phyloP scores from a whole-genome alignment of 37 sponge, comb jelly and placozoan genomes.

The Aplysina aerophoba region DNA sequence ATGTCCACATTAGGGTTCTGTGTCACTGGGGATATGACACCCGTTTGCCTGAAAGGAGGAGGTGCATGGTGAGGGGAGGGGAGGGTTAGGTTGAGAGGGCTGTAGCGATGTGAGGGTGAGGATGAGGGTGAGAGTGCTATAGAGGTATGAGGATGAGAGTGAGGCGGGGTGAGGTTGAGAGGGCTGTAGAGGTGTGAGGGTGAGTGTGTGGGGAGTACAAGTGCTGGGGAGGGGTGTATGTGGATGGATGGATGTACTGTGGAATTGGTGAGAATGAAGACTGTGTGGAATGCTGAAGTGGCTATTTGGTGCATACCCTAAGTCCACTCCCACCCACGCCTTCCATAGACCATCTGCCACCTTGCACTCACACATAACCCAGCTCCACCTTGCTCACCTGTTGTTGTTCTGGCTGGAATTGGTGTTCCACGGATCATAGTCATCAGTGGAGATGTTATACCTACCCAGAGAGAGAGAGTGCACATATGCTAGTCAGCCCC shows the following conservation, averaged over 20 bases:
- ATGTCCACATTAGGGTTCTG: slow-evolving; percentile 93
- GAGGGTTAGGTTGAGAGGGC: too few species aligned
- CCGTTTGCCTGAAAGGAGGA: slow-evolving; percentile 34
- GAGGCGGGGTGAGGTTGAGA: not conserved
- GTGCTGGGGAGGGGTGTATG: too few species aligned
- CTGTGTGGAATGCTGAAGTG: too few species aligned
- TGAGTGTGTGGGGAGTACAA: not conserved
- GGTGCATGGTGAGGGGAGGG: not conserved
- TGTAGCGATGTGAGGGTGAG: not conserved
- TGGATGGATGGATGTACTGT: not conserved
- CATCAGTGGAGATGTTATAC: slow-evolving; percentile 99
- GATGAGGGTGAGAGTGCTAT: not conserved
- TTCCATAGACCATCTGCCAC: too few species aligned
- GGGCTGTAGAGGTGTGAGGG: not conserved
- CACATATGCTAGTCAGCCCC: not conserved
- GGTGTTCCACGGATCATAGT: slow-evolving; percentile 95
- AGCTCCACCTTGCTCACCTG: slow-evolving; percentile 49
- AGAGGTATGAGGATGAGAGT: not conserved
- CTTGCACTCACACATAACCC: not conserved
- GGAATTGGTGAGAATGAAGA: too few species aligned
- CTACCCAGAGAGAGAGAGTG: slow-evolving; percentile 26
- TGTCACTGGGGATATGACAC: slow-evolving; percentile 81
- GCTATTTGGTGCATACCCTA: too few species aligned
- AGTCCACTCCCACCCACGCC: too few species aligned
- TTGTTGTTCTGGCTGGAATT: slow-evolving; percentile 74